Evolutionary conservation across 1,140 invertebrate species (phyloP).

Genomic region (Bicyclus anynana): DNA sequence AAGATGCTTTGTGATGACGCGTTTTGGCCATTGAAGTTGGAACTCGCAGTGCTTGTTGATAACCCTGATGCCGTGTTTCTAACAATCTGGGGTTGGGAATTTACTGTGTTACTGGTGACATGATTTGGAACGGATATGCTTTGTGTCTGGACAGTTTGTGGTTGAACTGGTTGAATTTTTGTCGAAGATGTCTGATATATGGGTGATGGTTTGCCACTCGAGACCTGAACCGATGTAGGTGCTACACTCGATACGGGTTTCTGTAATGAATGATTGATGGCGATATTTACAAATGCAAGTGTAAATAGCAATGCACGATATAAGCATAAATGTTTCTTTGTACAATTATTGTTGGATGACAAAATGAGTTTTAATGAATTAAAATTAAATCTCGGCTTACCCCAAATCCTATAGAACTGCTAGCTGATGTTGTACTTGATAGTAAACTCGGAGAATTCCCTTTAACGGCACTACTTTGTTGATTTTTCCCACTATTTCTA

Average conservation of each 20-base stretch:
- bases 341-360: conserved; percentile 2
- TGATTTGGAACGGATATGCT: conserved; percentile 61
- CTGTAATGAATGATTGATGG: conserved; percentile 72
- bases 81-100: conserved; percentile 71
- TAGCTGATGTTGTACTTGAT: conserved; percentile 49
- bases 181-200: conserved; percentile 89
- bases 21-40: conserved; percentile 56
- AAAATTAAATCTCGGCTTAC: conserved; percentile 38
- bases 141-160: conserved; percentile 81
- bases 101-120: conserved; percentile 63
- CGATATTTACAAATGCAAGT: conserved; percentile 66
- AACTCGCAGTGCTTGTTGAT: conserved; percentile 48
- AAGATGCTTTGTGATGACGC: conserved; percentile 72
- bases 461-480: conserved; percentile 53
- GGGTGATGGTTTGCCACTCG: conserved; percentile 82
- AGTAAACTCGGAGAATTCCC: conserved; percentile 63
- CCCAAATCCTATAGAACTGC: conserved; percentile 69
- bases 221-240: conserved; percentile 83
- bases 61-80: conserved; percentile 70
- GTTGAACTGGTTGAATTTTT: conserved; percentile 88
- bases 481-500: conserved; percentile 47
- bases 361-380: conserved; percentile 9
- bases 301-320: conserved; percentile 7
- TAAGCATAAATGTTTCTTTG: not conserved
- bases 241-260: conserved; percentile 89